Evolutionary conservation across 2,797 vertebrate species (phyloP), one percentile per base, ranked within the genome.

Genomic region (Hafferia zeledoni): DNA sequence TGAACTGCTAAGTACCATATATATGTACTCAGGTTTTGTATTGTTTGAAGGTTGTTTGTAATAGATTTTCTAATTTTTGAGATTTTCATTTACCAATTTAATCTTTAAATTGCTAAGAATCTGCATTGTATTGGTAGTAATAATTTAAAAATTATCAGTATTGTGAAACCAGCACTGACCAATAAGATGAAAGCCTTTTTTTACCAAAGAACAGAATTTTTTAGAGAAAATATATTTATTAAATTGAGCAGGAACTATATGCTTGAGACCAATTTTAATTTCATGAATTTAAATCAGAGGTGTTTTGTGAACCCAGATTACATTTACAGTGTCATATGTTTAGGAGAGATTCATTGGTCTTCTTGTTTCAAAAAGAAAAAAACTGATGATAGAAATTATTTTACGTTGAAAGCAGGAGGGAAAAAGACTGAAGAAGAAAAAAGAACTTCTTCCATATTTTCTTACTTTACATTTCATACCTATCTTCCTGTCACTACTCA

Each of bases 391-490:
- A 59, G 30, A 77, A 65, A n/a, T 61, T 0, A 44, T 49, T 78
- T 86, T 75, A 43, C 2, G 19, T 71, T 15, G 80, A 65, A 83
- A 77, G 19, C 11, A 67, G 33, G 18, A 74, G 77, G 53, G 47
- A 55, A 43, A 33, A 20, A 18, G 0, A 44, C 9, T 25, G 3
- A 63, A 16, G 3, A 25, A 35, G 11, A 44, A 61, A 27, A 35
- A 27, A 15, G 0, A 49, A 28, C 3, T 49, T 72, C 35, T 55
- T 17, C 53, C 1, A 0, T 57, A 6, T 65, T 61, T 61, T 64
- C 4, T 3, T 43, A 13, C 65, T 72, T 72, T 18, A 22, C n/a
- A 69, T 43, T 68, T 87, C 5, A 0, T 82, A 25, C 10, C 8
- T 67, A 0, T 87, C 18, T 63, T 78, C 7, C 20, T 90, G 20